Evolutionary conservation across 2,113 vertebrate species (phyloP), one percentile per base, ranked within the genome.

Genomic region (Pangasianodon gigas): DNA sequence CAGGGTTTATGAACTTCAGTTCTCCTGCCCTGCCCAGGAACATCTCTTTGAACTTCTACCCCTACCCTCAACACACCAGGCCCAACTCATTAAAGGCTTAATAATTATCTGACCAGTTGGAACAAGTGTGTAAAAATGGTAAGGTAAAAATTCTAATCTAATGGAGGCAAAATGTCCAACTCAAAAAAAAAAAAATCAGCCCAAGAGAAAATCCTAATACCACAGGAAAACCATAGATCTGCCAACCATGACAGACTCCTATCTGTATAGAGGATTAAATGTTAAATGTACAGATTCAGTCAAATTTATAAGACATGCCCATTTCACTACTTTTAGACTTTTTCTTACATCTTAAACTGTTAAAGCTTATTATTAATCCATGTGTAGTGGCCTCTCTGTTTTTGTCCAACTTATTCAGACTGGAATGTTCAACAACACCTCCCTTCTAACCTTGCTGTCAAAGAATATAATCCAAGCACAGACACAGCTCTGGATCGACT

Each of bases 401-500:
- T 79, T 52, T 54, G 26, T 81, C 29, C 14, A 54, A 19, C 29
- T 2, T 29, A 48, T 48, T 79, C 24, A 48, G 8, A 26, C 24
- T 5, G 1, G 1, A 79, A 51, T 26, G 26, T 48, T 48, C 44
- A 51, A 29, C 24, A 14, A 29, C 13, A 13, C 11, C 1, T 51
- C 11, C 26, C 24, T 14, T 51, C 4, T 32, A 54, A 82, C 51
- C 26, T 51, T 82, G 51, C 51, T 82, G 80, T 80, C 2, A 65
- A 46, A 67, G 44, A 82, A 52, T n/a, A 60, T n/a, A 51, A 29
- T 81, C 56, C 29, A 44, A 32, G 67, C 41, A 10, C 37, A 60
- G 88, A 10, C 51, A 81, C 46, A 88, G 62, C 62, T 74, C 13
- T 11, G 88, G 83, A 77, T 89, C 24, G 69, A 77, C 65, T 7